Evolutionary conservation across 2,113 vertebrate species (phyloP), one percentile per base, ranked within the genome.

Genomic region (Probosciger aterrimus): DNA sequence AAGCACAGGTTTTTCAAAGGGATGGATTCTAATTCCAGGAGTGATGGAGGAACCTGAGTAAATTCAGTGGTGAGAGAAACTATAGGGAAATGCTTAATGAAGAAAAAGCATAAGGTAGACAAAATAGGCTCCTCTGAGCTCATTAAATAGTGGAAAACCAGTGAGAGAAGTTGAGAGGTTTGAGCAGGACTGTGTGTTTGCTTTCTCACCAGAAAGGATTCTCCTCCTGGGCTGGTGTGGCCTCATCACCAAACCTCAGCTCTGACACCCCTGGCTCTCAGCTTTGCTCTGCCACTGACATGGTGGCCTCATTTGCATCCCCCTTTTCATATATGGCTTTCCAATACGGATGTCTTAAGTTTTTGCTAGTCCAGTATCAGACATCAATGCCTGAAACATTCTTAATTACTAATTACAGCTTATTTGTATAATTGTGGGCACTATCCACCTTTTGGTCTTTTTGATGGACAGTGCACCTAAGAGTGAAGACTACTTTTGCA

Each of bases 141-240:
- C 55, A n/a, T 2, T 10, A 22, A 67, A 74, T 5, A 74, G 41
- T 4, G n/a, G 71, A 30, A 46, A 75, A 77, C 6, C 41, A 46
- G 74, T 41, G 49, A 81, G 63, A 69, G 31, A 59, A 55, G 5
- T 10, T 0, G 6, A 33, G 47, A 86, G 55, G 15, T 86, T 64
- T 50, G 50, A 59, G 71, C 5, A 2, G 7, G 44, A 75, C 4
- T 0, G 0, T 25, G 14, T 22, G 18, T 37, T 84, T 70, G n/a
- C 55, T 75, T 84, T 74, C 71, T 46, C 28, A 35, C 11, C 76
- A 57, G 41, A 46, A 49, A 27, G 47, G 15, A 39, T 47, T 79
- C 18, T 70, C 25, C 37, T 49, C 14, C 28, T 16, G n/a, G 22
- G 19, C 50, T 52, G 20, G 6, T 30, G 57, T 37, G 63, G 59